Base-by-base conservation (phyloP, 2,797 vertebrate species). In the Sarcoramphus papa region DNA sequence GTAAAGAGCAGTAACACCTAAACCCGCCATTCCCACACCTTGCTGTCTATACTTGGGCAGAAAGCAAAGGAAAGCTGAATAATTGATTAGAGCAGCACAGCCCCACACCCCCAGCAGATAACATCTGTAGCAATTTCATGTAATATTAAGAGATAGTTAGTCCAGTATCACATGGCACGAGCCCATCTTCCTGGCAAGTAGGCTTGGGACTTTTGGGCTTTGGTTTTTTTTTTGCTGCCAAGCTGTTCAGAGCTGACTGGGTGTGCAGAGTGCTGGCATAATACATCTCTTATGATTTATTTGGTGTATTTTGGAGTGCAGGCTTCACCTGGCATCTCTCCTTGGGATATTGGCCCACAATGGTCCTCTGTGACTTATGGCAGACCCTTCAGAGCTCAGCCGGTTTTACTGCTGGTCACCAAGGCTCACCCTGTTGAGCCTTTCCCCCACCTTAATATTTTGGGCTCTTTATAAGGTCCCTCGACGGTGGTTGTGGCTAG, bases 201-300 rank as follows among this genome's bases (percentile, higher is more conserved):
- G n/a, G n/a, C 28, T 24, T 27, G 33, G 41, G 47, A 57, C 25
- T 75, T 79, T 0, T 1, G 6, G 81, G 37, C 59, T 63, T 68
- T 2, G 1, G n/a, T n/a, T 9, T 80, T 73, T 31, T 40, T 9
- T 37, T 37, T 37, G 41, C 24, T 28, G 43, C 69, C 15, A 5
- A 0, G 64, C 28, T n/a, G 27, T 24, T 85, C 25, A 43, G 10
- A 69, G 37, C 76, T 43, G 43, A 5, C 43, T 20, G 35, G 8
- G 14, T 10, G 50, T 12, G 17, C 1, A 0, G 19, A 9, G 37
- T 62, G 43, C 41, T 3, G 9, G 48, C 0, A 0, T 31, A 25
- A 15, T 6, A 4, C 5, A 7, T 20, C 24, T 45, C 88, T 77
- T 9, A 16, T 6, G 4, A 22, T 20, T 37, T 22, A 12, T 31